Evolutionary conservation across 2,888 invertebrate genomes (phyloP).

Genomic region (Noctua janthina): DNA sequence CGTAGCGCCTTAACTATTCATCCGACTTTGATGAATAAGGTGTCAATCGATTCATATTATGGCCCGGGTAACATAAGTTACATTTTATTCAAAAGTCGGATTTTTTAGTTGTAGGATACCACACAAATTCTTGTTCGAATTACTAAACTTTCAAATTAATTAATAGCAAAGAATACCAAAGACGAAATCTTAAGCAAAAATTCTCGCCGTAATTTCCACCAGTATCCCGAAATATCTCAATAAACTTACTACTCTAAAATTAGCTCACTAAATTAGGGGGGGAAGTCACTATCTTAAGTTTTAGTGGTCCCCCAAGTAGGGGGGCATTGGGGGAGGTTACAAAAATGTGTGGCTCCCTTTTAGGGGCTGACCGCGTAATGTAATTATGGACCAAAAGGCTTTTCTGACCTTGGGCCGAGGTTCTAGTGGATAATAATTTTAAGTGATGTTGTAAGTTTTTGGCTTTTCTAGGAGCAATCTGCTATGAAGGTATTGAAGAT

Average conservation of each 20-base stretch:
- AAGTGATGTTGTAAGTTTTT: constrained; percentile 22
- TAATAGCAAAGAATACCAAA: neutral
- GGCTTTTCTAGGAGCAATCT: neutral
- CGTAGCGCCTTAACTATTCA: too few species aligned
- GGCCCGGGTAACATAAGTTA: too few species aligned
- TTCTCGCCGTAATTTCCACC: neutral
- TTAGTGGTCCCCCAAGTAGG: constrained; percentile 1
- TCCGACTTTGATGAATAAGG: too few species aligned
- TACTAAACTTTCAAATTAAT: constrained; percentile 1
- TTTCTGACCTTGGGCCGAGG: constrained; percentile 33
- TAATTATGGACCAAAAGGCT: constrained; percentile 52
- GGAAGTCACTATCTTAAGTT: constrained; percentile 38
- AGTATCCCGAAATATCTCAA: neutral
- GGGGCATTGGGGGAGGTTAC: constrained; percentile 34
- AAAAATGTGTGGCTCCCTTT: constrained; percentile 64
- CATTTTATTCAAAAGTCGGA: too few species aligned
- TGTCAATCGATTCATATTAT: too few species aligned
- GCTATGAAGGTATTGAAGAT: neutral
- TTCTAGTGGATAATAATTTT: constrained; percentile 22
- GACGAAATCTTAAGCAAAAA: constrained; percentile 1
- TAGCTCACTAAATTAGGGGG: constrained; percentile 22
- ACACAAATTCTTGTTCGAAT: neutral
- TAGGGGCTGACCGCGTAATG: constrained; percentile 51
- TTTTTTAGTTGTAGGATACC: too few species aligned
- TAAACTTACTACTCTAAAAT: constrained; percentile 29